A percentile compares a stretch with the other conserved stretches of the same genome.
Evolutionary conservation across 30 jellyfish, hydroid and myxozoan genomes (phyloP).

Genomic region (Cassiopea andromeda): DNA sequence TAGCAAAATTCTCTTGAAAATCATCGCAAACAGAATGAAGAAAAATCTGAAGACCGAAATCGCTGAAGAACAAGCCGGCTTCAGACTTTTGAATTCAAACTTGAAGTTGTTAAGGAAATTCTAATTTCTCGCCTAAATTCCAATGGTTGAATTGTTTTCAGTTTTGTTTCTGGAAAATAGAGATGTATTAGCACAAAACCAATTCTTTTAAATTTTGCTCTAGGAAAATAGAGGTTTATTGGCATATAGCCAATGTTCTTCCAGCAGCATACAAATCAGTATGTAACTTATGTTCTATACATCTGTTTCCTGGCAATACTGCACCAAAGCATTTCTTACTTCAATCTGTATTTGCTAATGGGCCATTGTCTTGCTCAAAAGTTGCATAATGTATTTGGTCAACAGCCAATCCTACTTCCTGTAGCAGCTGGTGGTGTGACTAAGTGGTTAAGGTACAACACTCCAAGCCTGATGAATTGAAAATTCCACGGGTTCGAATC

Average conservation of each 20-base stretch:
- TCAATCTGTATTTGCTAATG: slow-evolving; percentile 20
- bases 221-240: not conserved
- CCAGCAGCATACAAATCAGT: not conserved
- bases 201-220: not conserved
- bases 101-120: not conserved
- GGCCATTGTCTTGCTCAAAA: slow-evolving; percentile 30
- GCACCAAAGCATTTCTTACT: slow-evolving; percentile 36
- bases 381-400: not conserved
- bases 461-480: too few species aligned
- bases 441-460: too few species aligned
- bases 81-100: slow-evolving; percentile 25
- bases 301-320: slow-evolving; percentile 35
- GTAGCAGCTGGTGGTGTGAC: slow-evolving; percentile 1
- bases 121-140: not conserved
- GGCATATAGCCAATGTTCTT: not conserved
- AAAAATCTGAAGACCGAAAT: too few species aligned
- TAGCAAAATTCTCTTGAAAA: too few species aligned
- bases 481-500: too few species aligned
- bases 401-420: slow-evolving; percentile 42
- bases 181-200: not conserved
- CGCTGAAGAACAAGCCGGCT: not conserved
- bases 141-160: not conserved
- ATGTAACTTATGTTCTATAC: not conserved
- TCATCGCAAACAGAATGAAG: too few species aligned
- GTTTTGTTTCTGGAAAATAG: not conserved